These are phyloP conservation scores for Trachelus troglodyta DNA, from an alignment of 2,888 invertebrate species.

Conservation along the genomic window DNA sequence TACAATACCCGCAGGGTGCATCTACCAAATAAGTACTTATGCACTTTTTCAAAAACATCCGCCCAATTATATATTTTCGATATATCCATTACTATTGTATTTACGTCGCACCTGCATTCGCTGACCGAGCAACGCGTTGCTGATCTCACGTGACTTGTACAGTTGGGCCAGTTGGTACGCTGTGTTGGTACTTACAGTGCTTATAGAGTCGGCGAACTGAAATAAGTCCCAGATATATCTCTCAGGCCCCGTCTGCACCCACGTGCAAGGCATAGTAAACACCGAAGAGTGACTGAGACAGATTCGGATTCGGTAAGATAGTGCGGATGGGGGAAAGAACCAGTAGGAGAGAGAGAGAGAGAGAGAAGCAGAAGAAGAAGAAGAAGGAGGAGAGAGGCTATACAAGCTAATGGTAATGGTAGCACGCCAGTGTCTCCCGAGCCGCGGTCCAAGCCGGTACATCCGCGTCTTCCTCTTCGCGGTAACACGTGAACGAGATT, in stretches of 20 bases:
- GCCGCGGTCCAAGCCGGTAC: constrained; percentile 57
- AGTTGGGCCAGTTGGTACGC: too few relatives aligned
- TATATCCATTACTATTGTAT: too few relatives aligned
- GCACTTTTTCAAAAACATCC: too few relatives aligned
- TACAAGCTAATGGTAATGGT: constrained; percentile 61
- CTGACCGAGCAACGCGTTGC: too few relatives aligned
- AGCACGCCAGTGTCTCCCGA: constrained; percentile 62
- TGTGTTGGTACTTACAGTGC: too few relatives aligned
- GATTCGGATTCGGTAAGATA: constrained; percentile 33
- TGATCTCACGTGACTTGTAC: too few relatives aligned
- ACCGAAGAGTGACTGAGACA: constrained; percentile 37
- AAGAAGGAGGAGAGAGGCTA: constrained; percentile 42
- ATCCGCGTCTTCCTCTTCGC: constrained; percentile 27
- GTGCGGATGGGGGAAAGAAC: constrained; percentile 24
- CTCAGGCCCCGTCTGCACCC: constrained; percentile 42
- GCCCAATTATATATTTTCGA: too few relatives aligned
- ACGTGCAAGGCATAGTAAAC: constrained; percentile 49
- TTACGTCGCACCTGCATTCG: too few relatives aligned
- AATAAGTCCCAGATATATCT: constrained; percentile 32
- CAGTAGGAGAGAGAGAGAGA: constrained; percentile 35
- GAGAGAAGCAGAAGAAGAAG: constrained; percentile 32
- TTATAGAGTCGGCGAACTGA: too few relatives aligned
- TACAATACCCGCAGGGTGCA: too few relatives aligned
- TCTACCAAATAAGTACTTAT: too few relatives aligned
- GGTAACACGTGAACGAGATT: neutral